Conservation (phyloP, 2,888 invertebrate species). For the Ophioninae sp. region DNA sequence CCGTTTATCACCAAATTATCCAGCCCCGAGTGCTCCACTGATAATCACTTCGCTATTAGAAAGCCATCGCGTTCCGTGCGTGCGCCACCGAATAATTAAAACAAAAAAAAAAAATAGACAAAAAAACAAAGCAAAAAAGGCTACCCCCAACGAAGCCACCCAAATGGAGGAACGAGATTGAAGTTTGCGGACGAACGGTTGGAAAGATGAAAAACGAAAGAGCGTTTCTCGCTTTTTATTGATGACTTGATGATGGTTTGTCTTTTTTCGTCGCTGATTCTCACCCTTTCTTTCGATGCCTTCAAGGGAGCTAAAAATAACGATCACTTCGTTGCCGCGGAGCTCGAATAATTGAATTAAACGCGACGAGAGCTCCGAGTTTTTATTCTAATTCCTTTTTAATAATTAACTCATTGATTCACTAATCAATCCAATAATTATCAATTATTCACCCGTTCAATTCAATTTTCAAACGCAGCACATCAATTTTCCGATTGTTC, state of each 20-base stretch:
- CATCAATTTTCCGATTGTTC: no score
- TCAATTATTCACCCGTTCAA: not conserved
- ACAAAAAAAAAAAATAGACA: slow-evolving; percentile 31
- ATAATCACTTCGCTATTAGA: slow-evolving; percentile 55
- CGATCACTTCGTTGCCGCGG: not conserved
- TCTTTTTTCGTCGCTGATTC: not conserved
- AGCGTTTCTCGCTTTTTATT: not conserved
- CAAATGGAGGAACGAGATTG: no score
- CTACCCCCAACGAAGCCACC: not conserved
- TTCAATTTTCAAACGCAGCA: no score
- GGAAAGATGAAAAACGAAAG: no score
- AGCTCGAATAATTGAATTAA: not conserved
- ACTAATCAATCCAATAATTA: not conserved
- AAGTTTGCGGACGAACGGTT: no score
- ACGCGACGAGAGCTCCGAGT: not conserved
- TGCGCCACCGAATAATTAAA: slow-evolving; percentile 45
- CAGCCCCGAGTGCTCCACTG: slow-evolving; percentile 46
- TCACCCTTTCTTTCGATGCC: slow-evolving; percentile 8
- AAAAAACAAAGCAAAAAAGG: not conserved
- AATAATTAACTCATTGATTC: not conserved
- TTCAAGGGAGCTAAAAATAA: not conserved
- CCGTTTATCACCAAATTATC: slow-evolving; percentile 59
- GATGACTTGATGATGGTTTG: not conserved
- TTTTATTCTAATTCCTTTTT: slow-evolving; percentile 11
- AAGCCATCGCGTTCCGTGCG: slow-evolving; percentile 37